Base-by-base conservation (phyloP, 2,888 invertebrate genomes). In the Allophyes oxyacanthae region DNA sequence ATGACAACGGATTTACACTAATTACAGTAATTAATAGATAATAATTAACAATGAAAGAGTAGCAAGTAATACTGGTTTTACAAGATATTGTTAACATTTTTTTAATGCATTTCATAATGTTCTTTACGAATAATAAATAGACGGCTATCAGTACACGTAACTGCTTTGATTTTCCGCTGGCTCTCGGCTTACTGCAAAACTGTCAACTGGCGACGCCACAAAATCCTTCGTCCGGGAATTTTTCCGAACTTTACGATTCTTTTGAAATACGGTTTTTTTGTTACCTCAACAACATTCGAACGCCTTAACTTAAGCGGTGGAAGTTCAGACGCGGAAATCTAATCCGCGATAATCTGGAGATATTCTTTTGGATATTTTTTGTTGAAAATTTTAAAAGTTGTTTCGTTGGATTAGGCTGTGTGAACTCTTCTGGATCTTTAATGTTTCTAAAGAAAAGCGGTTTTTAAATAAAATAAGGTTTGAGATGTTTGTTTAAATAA, bases 101-200 rank as follows among this genome's bases (percentile, higher is more conserved):
- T n/a, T n/a, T n/a, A n/a, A n/a, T n/a, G n/a, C n/a, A n/a, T n/a
- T n/a, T n/a, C n/a, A n/a, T n/a, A n/a, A n/a, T n/a, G n/a, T n/a
- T n/a, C n/a, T n/a, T n/a, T n/a, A n/a, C 37, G 6, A 30, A 0
- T 15, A 44, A 50, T 6, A n/a, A 25, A 54, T 8, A 37, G 15
- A 53, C 49, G 11, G 8, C 67, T 25, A 66, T 74, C 9, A 20
- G 6, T 9, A 79, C 38, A 83, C 79, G 75, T 79, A 83, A 81
- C 78, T 69, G 28, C 28, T 34, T 46, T 56, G 52, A 59, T 65
- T 76, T 72, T 71, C 53, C 53, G 70, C 76, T 79, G 70, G 77
- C 71, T 77, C 68, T 75, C 61, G 74, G 82, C 82, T 84, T 84
- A 84, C 79, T 78, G 77, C 76, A 75, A 75, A 81, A 81, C 79